These are phyloP conservation scores for Leguminivora glycinivorella DNA, from an alignment of 1,140 invertebrate species.

Conservation along the genomic window DNA sequence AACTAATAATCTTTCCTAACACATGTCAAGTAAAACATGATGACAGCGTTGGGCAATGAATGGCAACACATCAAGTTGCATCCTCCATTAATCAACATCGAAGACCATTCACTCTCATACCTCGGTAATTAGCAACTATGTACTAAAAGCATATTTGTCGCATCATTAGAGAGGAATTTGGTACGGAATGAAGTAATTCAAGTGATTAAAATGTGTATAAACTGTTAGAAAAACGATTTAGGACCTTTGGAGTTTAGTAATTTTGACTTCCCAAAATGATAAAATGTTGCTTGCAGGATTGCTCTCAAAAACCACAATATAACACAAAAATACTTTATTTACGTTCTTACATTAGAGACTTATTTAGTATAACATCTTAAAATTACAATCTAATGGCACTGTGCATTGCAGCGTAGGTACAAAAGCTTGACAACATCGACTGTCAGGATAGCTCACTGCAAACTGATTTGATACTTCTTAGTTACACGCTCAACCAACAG, in stretches of 20 bases:
- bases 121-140: background rate
- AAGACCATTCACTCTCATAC: slow-evolving; percentile 11
- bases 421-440: slow-evolving; percentile 7
- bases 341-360: background rate
- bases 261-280: too few species aligned
- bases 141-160: background rate
- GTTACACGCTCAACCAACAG: slow-evolving; percentile 23
- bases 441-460: slow-evolving; percentile 15
- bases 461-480: background rate
- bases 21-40: background rate
- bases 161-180: background rate
- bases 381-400: background rate
- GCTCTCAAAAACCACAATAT: background rate
- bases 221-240: background rate
- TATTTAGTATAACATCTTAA: background rate
- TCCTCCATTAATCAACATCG: background rate
- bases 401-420: slow-evolving; percentile 14
- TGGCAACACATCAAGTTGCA: background rate
- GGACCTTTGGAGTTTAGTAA: too few species aligned
- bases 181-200: background rate
- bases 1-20: slow-evolving; percentile 5
- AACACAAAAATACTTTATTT: slow-evolving; percentile 20
- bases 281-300: too few species aligned
- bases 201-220: background rate
- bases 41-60: background rate